Conservation (phyloP, 1,140 invertebrate genomes). For the Drosophila pachea region DNA sequence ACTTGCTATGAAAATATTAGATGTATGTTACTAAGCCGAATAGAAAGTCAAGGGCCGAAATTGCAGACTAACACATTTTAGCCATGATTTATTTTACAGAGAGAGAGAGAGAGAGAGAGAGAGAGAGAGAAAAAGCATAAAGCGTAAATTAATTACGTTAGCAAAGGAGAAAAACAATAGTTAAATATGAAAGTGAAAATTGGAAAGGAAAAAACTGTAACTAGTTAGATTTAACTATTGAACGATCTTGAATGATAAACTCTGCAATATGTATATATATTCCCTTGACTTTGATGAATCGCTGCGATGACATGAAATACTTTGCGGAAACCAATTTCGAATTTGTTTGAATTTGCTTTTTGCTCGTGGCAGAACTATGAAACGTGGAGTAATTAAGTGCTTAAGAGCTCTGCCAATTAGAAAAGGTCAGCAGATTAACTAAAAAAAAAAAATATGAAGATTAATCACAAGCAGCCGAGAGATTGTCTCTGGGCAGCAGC, state of each 20-base stretch:
- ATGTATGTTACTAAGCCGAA: conserved; percentile 17
- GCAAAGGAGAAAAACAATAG: conserved; percentile 34
- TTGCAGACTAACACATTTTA: conserved; percentile 30
- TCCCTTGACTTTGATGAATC: conserved; percentile 19
- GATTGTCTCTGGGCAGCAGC: too few species aligned
- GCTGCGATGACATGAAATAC: conserved; percentile 40
- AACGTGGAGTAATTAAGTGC: conserved; percentile 37
- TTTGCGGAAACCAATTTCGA: conserved; percentile 50
- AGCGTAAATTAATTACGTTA: conserved; percentile 62
- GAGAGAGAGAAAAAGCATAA: conserved; percentile 19
- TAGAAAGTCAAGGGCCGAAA: conserved; percentile 61
- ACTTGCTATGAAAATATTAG: background rate
- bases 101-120: too few species aligned
- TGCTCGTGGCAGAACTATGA: conserved; percentile 27
- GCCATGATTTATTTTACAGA: conserved; percentile 57
- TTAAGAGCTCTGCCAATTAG: background rate
- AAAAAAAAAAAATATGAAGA: background rate
- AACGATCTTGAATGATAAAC: too few species aligned
- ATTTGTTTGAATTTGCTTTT: conserved; percentile 20
- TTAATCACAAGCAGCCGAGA: too few species aligned
- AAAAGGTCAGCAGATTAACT: conserved; percentile 6
- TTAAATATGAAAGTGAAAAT: conserved; percentile 68
- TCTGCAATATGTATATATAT: too few species aligned
- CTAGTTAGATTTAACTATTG: background rate
- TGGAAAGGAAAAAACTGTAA: background rate